Evolutionary conservation across 1,140 invertebrate species (phyloP), one percentile per base, ranked within the genome.

Genomic region (Papilio polyxenes): DNA sequence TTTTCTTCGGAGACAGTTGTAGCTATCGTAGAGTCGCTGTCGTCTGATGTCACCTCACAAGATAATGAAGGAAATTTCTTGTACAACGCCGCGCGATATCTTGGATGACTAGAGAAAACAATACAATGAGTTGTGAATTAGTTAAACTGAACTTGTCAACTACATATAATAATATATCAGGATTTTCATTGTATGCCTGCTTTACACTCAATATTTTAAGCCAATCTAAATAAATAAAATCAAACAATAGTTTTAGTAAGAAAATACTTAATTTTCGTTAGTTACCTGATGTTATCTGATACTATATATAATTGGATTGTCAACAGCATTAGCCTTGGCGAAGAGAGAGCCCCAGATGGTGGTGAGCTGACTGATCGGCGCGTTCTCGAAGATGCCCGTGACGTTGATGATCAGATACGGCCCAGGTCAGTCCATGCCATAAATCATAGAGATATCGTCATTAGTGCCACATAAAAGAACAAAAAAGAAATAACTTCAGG

Each of bases 391-490:
- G 82, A 97, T 95, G 74, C 96, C 97, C 20, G 96, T 95, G 87
- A 96, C 96, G 88, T 97, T 97, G 85, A 97, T 96, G 20, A 96
- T 95, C 75, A 97, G 94, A 88, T 97, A 97, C 31, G 96, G 96
- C 48, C n/a, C n/a, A n/a, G n/a, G n/a, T n/a, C n/a, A n/a, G 96
- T 97, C 96, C 97, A 97, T 17, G 97, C 97, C 91, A 97, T 95
- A 91, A 97, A 96, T 96, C 96, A 98, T 80, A 97, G 90, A 9
- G 96, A 95, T 81, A 97, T 96, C 82, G 97, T 97, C 89, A 96
- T 96, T 86, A 97, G 89, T 20, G 97, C 96, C 51, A 97, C 96
- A 95, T 97, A 87, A 31, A 31, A 31, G 23, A 8, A 48, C 87
- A 86, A n/a, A 65, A 10, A 10, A 23, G 10, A 62, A 1, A 51